These are phyloP conservation scores for Petrocephalus zakoni DNA, from an alignment of 2,113 vertebrate genomes.

Conservation along the genomic window DNA sequence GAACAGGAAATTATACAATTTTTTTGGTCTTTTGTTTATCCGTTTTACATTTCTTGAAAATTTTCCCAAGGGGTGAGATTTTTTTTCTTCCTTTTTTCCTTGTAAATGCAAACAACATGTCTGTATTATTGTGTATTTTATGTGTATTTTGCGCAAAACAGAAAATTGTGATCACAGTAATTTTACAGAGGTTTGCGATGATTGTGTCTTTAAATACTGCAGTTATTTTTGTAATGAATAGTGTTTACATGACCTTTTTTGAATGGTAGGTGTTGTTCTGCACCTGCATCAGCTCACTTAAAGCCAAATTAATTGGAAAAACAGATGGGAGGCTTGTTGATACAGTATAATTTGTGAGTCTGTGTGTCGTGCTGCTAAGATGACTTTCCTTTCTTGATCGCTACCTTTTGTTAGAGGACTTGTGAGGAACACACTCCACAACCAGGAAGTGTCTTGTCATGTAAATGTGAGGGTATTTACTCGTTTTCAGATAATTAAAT, in stretches of 20 bases:
- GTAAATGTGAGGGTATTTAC: constrained; percentile 35
- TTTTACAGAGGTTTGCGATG: neutral
- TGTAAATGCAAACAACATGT: neutral
- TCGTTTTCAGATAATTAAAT: constrained; percentile 34
- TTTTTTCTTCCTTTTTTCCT: neutral
- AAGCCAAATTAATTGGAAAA: constrained; percentile 19
- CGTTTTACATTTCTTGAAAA: neutral
- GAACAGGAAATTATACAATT: neutral
- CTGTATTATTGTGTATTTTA: neutral
- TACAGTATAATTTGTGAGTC: constrained; percentile 21
- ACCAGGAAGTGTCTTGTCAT: constrained; percentile 36
- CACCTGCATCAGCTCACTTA: constrained; percentile 16
- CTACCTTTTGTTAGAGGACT: constrained; percentile 30
- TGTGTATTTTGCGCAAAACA: constrained; percentile 2
- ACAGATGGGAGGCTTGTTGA: constrained; percentile 16
- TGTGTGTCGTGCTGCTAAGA: constrained; percentile 8
- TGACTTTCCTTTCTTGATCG: neutral
- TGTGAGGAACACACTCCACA: constrained; percentile 31
- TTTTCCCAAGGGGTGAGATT: neutral
- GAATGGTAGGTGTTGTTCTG: constrained; percentile 1
- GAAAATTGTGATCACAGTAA: constrained; percentile 7
- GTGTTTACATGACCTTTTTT: constrained; percentile 15
- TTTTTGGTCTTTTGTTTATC: neutral
- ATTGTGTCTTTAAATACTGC: neutral
- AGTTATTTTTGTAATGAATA: constrained; percentile 17